Percentiles rank a stretch among this genome's conserved stretches.
Conservation (phyloP, 2,113 vertebrate genomes). For the Microcebus murinus region DNA sequence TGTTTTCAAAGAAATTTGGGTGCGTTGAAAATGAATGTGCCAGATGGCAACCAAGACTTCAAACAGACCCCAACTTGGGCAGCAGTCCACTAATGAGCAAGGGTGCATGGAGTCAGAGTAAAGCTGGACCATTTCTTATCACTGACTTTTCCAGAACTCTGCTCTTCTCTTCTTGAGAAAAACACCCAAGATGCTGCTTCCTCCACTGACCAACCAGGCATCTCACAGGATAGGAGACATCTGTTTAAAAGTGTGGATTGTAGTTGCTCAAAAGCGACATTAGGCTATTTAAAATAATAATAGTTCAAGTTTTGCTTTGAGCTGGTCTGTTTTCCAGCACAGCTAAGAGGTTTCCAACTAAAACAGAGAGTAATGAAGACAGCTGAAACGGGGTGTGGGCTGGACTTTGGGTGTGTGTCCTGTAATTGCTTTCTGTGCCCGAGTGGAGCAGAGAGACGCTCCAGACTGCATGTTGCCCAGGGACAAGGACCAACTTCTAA, state of each 20-base stretch:
- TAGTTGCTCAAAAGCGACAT: background rate
- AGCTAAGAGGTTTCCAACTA: slow-evolving; percentile 20
- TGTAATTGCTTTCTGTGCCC: background rate
- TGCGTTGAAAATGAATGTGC: background rate
- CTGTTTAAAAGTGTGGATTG: background rate
- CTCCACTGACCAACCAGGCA: background rate
- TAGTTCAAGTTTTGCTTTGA: slow-evolving; percentile 33
- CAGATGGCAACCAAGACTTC: background rate
- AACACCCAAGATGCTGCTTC: background rate
- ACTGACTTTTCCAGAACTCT: background rate
- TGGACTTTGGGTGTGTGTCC: background rate
- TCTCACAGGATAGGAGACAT: background rate
- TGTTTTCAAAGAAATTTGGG: background rate
- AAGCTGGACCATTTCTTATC: background rate
- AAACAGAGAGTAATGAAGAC: slow-evolving; percentile 1
- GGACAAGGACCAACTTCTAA: background rate
- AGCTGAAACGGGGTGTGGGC: background rate
- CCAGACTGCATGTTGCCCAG: background rate
- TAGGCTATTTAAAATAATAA: background rate
- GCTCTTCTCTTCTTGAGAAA: slow-evolving; percentile 27
- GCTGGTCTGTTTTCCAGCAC: slow-evolving; percentile 15
- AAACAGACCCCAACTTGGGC: background rate
- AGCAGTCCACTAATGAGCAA: background rate
- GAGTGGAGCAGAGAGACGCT: background rate
- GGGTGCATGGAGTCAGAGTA: background rate